Evolutionary conservation across 2,888 invertebrate genomes (phyloP), one percentile per base, ranked within the genome.

Genomic region (Dolichopus griseipennis): DNA sequence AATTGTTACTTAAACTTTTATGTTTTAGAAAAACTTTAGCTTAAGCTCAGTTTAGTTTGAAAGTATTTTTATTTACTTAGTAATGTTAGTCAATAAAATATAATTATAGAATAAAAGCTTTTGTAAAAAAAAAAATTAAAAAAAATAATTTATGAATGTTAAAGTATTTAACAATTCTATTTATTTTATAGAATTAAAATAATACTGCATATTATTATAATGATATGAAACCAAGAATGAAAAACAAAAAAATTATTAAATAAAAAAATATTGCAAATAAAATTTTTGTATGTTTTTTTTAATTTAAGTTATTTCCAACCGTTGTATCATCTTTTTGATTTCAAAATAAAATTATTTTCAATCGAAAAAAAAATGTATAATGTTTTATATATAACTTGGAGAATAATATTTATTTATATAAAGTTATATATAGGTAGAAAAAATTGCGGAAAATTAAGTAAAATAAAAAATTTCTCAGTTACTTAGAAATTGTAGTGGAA

Each of bases 131-230:
- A 52, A 18, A 37, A 37, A 37, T 12, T 7, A 37, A 37, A 37
- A 10, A 37, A 37, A 37, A 37, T 10, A 37, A 18, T 52, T 52
- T 18, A 52, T 52, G 52, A 52, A 52, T 52, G 52, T 52, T 52
- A 52, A 52, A 52, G 15, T 52, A 52, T 52, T 52, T 52, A 52
- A 52, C 52, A 52, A 52, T 52, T 52, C 52, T 52, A 52, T 52
- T 52, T 52, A 52, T 52, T 52, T 52, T 52, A 52, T 52, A 52
- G 52, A 52, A 52, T 10, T 10, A 43, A 52, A 52, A 7, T 12
- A 52, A 52, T 12, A 52, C 52, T 7, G 12, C 37, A 37, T 10
- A 37, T n/a, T n/a, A n/a, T n/a, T n/a, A n/a, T 10, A 10, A 37
- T 52, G 52, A 52, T 52, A 12, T 37, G 8, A 37, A 37, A 37